These are phyloP conservation scores for Xestia sexstrigata DNA, from an alignment of 2,888 invertebrate species.

Conservation along the genomic window DNA sequence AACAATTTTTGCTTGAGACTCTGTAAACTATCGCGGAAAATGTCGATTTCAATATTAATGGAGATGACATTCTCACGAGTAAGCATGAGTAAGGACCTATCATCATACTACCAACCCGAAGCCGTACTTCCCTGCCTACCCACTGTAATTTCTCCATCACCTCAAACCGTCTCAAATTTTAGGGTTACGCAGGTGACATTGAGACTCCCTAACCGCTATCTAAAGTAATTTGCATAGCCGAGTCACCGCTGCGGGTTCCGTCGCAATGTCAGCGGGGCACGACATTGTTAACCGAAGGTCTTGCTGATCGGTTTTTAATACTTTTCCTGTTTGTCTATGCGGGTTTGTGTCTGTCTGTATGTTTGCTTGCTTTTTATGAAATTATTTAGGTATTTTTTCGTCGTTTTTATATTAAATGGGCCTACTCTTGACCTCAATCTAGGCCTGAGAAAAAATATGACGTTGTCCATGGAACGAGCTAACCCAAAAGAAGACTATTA, in stretches of 20 bases:
- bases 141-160: neutral
- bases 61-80: too few relatives aligned
- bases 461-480: too few relatives aligned
- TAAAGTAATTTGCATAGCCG: constrained; percentile 53
- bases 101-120: neutral
- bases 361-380: constrained; percentile 17
- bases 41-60: too few relatives aligned
- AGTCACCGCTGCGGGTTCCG: constrained; percentile 41
- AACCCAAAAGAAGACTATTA: too few relatives aligned
- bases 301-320: constrained; percentile 53
- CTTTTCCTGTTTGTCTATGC: constrained; percentile 31
- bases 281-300: constrained; percentile 54
- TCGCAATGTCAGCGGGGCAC: constrained; percentile 56
- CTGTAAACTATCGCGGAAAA: too few relatives aligned
- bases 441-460: too few relatives aligned
- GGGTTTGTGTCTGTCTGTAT: neutral
- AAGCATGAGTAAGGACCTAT: neutral
- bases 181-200: constrained; percentile 42
- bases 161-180: constrained; percentile 12
- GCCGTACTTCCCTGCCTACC: neutral
- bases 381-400: neutral
- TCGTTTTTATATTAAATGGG: too few relatives aligned
- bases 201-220: constrained; percentile 41
- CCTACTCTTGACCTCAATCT: too few relatives aligned
- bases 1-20: too few relatives aligned